Conservation (phyloP, 2,797 vertebrate species). For the Zenarchopterus dispar region DNA sequence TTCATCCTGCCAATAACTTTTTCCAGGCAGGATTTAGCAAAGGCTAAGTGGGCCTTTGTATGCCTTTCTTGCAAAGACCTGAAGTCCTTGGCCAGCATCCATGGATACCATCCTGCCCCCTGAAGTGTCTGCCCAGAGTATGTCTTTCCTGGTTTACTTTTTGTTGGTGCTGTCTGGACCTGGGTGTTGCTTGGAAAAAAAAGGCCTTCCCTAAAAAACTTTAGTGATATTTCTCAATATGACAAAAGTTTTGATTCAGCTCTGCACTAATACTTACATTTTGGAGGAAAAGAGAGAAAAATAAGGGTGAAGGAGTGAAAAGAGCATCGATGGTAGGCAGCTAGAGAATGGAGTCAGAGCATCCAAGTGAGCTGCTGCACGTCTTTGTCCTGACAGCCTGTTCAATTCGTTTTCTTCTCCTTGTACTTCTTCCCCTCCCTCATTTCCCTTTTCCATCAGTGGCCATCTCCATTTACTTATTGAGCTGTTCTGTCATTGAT, state of each 20-base stretch:
- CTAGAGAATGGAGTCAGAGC: slow-evolving; percentile 21
- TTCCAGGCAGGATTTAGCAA: too few relatives aligned
- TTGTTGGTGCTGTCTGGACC: background rate
- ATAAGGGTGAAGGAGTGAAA: background rate
- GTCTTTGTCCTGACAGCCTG: slow-evolving; percentile 70
- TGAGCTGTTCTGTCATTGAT: slow-evolving; percentile 82
- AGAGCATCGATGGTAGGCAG: slow-evolving; percentile 7
- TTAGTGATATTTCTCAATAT: too few relatives aligned
- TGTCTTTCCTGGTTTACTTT: too few relatives aligned
- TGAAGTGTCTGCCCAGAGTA: background rate
- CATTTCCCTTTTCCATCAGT: slow-evolving; percentile 78
- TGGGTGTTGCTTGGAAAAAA: background rate
- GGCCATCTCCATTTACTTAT: slow-evolving; percentile 83
- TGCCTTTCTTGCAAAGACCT: too few relatives aligned
- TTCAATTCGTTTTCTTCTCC: slow-evolving; percentile 75
- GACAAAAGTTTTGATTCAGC: background rate
- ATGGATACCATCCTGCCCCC: background rate
- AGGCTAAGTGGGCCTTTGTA: too few relatives aligned
- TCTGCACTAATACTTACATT: background rate
- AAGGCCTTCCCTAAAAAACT: too few relatives aligned
- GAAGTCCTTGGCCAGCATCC: background rate
- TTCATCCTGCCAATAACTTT: too few relatives aligned
- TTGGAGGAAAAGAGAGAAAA: background rate
- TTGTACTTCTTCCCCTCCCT: slow-evolving; percentile 59
- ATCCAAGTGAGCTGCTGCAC: slow-evolving; percentile 37